phyloP scores from a whole-genome alignment of 2,113 vertebrate genomes.

The Stictonetta naevosa region DNA sequence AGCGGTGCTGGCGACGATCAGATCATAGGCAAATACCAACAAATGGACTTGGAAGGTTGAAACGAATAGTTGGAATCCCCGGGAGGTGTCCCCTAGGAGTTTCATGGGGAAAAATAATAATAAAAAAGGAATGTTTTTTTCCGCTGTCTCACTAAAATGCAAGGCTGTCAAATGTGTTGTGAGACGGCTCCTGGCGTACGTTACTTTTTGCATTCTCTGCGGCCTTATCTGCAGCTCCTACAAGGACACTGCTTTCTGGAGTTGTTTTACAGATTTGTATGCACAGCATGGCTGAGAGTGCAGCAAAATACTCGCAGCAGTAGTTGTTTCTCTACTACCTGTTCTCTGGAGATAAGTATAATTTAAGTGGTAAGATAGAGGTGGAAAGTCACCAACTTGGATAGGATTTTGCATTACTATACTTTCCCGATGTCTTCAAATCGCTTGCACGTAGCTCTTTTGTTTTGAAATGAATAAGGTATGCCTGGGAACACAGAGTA shows the following conservation, averaged over 20 bases:
- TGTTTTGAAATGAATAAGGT: background rate
- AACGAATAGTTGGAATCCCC: background rate
- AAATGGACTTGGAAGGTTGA: background rate
- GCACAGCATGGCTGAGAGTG: background rate
- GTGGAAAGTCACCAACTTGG: background rate
- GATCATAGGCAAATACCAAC: background rate
- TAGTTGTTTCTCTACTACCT: background rate
- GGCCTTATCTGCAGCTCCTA: background rate
- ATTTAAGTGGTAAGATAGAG: background rate
- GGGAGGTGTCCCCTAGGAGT: background rate
- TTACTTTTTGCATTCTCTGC: background rate
- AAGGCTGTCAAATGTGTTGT: fast-evolving
- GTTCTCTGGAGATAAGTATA: background rate
- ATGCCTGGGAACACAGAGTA: background rate
- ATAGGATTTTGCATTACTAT: background rate
- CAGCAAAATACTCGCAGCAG: background rate
- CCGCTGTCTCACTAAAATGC: background rate
- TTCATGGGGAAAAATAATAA: background rate
- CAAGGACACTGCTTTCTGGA: background rate
- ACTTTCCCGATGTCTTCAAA: background rate
- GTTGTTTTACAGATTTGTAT: background rate
- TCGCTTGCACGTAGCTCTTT: background rate
- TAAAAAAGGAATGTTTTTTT: background rate
- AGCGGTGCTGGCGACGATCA: background rate
- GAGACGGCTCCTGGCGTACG: background rate